A percentile compares a stretch with the other conserved stretches of the same genome.
These are phyloP conservation scores for Cynocephalus volans DNA, from an alignment of 2,113 vertebrate genomes.

Conservation along the genomic window DNA sequence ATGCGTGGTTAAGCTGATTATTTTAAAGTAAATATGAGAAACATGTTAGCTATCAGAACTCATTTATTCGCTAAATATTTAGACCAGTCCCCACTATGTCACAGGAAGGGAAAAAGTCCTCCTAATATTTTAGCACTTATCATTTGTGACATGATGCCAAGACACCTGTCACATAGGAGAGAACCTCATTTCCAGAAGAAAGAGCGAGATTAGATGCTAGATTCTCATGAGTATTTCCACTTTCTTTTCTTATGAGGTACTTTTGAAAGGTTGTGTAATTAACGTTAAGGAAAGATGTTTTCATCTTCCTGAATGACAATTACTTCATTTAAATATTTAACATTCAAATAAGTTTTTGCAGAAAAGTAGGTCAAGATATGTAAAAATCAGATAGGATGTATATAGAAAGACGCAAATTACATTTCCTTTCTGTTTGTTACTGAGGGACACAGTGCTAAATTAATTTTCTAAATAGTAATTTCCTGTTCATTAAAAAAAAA, in stretches of 20 bases:
- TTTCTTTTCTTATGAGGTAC: neutral
- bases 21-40: neutral
- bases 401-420: neutral
- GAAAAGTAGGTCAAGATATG: too few relatives aligned
- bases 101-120: neutral
- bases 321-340: neutral
- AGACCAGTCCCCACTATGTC: neutral
- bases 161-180: rapidly evolving
- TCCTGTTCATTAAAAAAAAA: neutral
- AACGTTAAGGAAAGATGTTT: neutral
- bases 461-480: neutral
- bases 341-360: neutral
- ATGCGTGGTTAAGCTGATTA: too few relatives aligned
- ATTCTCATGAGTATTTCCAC: neutral
- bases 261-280: neutral
- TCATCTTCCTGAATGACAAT: neutral
- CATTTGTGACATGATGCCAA: too few relatives aligned
- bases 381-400: neutral
- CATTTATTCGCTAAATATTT: neutral
- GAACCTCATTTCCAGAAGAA: neutral
- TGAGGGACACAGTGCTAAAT: neutral
- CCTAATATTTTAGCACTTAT: too few relatives aligned
- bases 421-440: neutral
- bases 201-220: too few relatives aligned
- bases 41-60: neutral